Evolutionary conservation across 2,797 vertebrate genomes (phyloP).

Genomic region (Macropus fuliginosus): DNA sequence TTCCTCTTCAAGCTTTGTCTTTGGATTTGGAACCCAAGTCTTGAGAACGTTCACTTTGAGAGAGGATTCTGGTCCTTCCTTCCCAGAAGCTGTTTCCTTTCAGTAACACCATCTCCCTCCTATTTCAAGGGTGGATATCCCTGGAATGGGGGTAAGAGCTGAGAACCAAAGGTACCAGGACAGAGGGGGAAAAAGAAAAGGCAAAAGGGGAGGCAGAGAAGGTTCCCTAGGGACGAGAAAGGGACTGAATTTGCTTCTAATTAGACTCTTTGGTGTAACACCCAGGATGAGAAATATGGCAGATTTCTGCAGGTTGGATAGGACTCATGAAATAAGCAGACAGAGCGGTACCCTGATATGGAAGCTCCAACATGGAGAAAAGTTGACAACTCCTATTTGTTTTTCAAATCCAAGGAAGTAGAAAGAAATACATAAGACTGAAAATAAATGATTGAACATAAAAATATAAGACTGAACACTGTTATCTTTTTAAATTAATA

Average conservation of each 20-base stretch:
- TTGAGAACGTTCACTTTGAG: constrained; percentile 58
- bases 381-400: neutral
- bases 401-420: neutral
- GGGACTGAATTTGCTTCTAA: neutral
- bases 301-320: neutral
- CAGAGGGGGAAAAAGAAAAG: neutral
- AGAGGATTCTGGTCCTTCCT: constrained; percentile 15
- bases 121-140: constrained; percentile 45
- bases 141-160: neutral
- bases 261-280: neutral
- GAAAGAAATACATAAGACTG: constrained; percentile 9
- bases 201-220: neutral
- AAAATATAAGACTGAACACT: neutral
- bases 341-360: neutral
- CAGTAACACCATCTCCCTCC: neutral
- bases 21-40: constrained; percentile 59
- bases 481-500: neutral
- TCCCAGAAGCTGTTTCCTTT: neutral
- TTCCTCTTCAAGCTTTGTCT: constrained; percentile 46
- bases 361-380: neutral
- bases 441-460: constrained; percentile 13
- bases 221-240: neutral
- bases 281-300: neutral
- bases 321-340: neutral
- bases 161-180: neutral